Conservation (phyloP, 2,113 vertebrate genomes). For the Hydrolagus affinis region DNA sequence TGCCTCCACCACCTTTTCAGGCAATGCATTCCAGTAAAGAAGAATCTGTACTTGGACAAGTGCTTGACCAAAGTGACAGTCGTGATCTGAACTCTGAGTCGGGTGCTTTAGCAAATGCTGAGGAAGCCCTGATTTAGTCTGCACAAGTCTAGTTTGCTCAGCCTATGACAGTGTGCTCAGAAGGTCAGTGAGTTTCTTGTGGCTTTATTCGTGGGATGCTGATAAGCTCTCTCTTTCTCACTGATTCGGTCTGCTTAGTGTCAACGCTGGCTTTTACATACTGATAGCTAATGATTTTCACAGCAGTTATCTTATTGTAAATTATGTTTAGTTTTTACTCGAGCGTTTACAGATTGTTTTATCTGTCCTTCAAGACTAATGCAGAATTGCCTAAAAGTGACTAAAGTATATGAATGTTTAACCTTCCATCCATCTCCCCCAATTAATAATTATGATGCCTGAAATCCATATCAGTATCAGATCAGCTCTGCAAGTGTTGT, state of each 20-base stretch:
- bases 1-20: too few relatives aligned
- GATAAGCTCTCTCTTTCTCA: constrained; percentile 18
- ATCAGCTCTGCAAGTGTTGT: background rate
- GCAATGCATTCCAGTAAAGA: too few relatives aligned
- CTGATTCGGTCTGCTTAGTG: constrained; percentile 1
- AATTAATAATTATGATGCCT: constrained; percentile 2
- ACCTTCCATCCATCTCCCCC: background rate
- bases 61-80: background rate
- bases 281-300: background rate
- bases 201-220: background rate
- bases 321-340: constrained; percentile 23
- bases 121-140: constrained; percentile 7
- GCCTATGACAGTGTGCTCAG: background rate
- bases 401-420: constrained; percentile 24
- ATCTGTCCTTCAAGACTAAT: constrained; percentile 10
- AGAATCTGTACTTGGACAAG: background rate
- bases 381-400: too few relatives aligned
- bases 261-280: constrained; percentile 24
- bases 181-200: constrained; percentile 4
- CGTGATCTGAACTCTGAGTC: background rate
- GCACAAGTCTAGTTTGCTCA: constrained; percentile 2
- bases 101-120: background rate
- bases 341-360: background rate
- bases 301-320: background rate
- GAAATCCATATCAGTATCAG: background rate